A percentile compares a stretch with the other conserved stretches of the same genome.
Evolutionary conservation across 1,140 invertebrate genomes (phyloP).

Genomic region (Pseudomyrmex gracilis): DNA sequence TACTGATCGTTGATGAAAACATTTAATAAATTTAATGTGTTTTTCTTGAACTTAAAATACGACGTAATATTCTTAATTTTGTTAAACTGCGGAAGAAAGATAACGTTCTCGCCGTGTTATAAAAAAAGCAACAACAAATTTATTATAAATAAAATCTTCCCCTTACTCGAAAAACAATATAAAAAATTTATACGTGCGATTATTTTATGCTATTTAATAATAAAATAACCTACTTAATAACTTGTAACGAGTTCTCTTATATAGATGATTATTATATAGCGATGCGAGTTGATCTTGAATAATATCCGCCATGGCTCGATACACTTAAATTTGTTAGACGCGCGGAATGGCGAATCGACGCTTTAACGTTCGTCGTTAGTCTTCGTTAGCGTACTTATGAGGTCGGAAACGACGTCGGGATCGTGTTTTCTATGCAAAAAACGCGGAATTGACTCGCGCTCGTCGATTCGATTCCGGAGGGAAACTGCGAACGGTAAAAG

Average conservation of each 20-base stretch:
- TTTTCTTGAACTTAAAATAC: no score
- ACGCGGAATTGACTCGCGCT: conserved; percentile 20
- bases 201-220: not conserved
- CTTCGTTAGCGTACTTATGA: conserved; percentile 50
- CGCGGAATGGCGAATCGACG: conserved; percentile 36
- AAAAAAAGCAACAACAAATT: not conserved
- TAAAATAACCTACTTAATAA: no score
- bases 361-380: conserved; percentile 52
- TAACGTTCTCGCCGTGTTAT: not conserved
- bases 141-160: no score
- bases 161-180: not conserved
- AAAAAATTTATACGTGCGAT: not conserved
- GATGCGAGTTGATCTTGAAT: not conserved
- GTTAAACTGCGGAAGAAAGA: no score
- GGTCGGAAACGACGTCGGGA: conserved; percentile 7
- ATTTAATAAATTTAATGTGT: not conserved
- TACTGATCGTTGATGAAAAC: not conserved
- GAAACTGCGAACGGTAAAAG: conserved; percentile 14
- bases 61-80: no score
- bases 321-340: conserved; percentile 33
- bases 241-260: no score
- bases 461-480: not conserved
- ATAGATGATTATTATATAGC: no score
- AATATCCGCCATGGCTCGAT: not conserved
- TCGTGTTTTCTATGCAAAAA: conserved; percentile 51